Percentiles rank a stretch among this genome's conserved stretches.
phyloP scores from a whole-genome alignment of 2,797 vertebrate genomes.

The Anas flavirostris region DNA sequence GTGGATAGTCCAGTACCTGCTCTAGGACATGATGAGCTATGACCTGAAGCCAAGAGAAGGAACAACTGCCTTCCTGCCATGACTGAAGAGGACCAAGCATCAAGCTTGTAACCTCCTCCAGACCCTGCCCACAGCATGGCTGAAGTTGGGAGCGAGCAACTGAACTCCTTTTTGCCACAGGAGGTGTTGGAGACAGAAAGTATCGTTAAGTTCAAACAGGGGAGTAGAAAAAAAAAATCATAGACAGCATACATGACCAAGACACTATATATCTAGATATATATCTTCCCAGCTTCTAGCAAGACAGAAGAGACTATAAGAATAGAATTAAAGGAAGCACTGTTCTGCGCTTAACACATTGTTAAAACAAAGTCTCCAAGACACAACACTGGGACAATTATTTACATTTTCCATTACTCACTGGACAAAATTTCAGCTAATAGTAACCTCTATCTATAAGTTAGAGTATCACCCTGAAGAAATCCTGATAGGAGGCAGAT shows the following conservation, averaged over 20 bases:
- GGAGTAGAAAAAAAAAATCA: neutral
- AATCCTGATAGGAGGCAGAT: neutral
- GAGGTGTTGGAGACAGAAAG: neutral
- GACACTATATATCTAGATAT: neutral
- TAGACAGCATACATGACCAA: neutral
- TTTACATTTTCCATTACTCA: neutral
- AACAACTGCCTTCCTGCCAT: neutral
- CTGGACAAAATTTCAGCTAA: neutral
- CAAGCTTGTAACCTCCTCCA: neutral
- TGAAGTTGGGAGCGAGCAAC: fast-evolving
- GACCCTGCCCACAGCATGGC: neutral
- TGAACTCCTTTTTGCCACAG: neutral
- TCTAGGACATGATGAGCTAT: neutral
- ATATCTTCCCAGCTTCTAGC: neutral
- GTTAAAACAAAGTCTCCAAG: neutral
- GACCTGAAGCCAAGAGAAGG: neutral
- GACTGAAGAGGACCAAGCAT: neutral
- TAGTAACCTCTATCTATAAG: neutral
- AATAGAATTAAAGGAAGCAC: neutral
- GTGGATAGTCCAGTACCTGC: neutral
- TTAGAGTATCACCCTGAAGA: neutral
- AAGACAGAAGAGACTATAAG: neutral
- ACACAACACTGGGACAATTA: neutral
- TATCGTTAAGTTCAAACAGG: neutral
- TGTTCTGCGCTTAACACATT: neutral